Conservation (phyloP, 2,113 vertebrate species). For the Apodemus sylvaticus region DNA sequence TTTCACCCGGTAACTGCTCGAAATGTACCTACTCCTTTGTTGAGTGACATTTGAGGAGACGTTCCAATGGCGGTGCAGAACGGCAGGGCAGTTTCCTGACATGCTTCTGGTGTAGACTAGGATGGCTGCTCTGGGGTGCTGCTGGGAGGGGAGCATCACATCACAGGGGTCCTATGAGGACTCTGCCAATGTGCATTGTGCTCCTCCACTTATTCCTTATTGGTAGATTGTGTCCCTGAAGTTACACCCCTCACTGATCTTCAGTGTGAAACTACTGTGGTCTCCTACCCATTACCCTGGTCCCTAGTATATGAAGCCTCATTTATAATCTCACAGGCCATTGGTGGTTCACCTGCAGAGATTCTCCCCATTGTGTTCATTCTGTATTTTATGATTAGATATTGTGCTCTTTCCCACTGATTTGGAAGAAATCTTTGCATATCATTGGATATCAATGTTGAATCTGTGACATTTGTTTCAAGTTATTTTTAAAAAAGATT, state of each 20-base stretch:
- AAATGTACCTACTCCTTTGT: neutral
- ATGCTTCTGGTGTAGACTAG: accelerated
- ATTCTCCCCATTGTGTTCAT: accelerated
- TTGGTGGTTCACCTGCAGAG: accelerated
- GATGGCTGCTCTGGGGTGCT: too few species aligned
- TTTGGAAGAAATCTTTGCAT: neutral
- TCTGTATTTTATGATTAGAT: accelerated
- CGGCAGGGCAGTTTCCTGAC: accelerated
- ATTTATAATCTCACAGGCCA: accelerated
- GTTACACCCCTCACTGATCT: neutral
- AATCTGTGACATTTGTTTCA: neutral
- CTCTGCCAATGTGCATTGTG: accelerated
- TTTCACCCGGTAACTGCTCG: accelerated
- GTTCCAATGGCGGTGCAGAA: accelerated
- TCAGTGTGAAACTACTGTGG: accelerated
- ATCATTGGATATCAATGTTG: neutral
- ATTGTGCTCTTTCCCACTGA: neutral
- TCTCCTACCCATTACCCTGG: too few species aligned
- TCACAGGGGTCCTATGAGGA: too few species aligned
- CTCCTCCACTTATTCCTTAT: too few species aligned
- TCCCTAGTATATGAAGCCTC: too few species aligned
- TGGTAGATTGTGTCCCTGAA: accelerated
- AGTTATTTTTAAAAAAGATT: neutral
- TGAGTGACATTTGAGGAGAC: neutral
- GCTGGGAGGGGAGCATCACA: neutral